Evolutionary conservation across 2,888 invertebrate species (phyloP).

Genomic region (Chironomus riparius): DNA sequence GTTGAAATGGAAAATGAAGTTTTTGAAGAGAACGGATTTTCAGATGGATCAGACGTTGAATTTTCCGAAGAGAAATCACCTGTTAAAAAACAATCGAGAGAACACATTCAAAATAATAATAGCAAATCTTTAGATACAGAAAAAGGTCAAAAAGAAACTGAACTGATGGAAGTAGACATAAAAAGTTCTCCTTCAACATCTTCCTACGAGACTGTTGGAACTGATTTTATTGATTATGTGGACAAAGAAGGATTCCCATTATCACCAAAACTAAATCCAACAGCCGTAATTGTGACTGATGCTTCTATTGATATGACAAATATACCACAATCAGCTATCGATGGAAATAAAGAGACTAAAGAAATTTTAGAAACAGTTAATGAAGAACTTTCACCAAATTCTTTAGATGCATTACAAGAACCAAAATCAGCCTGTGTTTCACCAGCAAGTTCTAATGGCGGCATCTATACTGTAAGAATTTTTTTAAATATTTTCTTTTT

Average conservation of each 20-base stretch:
- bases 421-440: slow-evolving; percentile 64
- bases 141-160: too few relatives aligned
- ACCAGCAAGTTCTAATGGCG: slow-evolving; percentile 85
- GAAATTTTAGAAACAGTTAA: slow-evolving; percentile 42
- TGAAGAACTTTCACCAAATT: slow-evolving; percentile 44
- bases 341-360: slow-evolving; percentile 30
- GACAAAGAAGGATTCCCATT: slow-evolving; percentile 32
- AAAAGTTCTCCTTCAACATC: slow-evolving; percentile 40
- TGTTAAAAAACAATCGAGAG: background rate
- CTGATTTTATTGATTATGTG: slow-evolving; percentile 39
- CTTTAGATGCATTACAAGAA: slow-evolving; percentile 38
- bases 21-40: slow-evolving; percentile 47
- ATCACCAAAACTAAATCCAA: slow-evolving; percentile 42
- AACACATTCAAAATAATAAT: too few relatives aligned
- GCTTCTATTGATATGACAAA: slow-evolving; percentile 57
- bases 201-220: slow-evolving; percentile 42
- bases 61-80: slow-evolving; percentile 35
- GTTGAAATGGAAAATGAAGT: slow-evolving; percentile 49
- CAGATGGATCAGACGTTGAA: slow-evolving; percentile 46
- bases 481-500: too few relatives aligned
- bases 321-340: slow-evolving; percentile 28
- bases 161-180: slow-evolving; percentile 15
- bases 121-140: too few relatives aligned
- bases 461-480: slow-evolving; percentile 74
- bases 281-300: slow-evolving; percentile 62